A percentile compares a stretch with the other conserved stretches of the same genome.
Evolutionary conservation across 2,888 invertebrate species (phyloP).

Genomic region (Trypoxylon attenuatum): DNA sequence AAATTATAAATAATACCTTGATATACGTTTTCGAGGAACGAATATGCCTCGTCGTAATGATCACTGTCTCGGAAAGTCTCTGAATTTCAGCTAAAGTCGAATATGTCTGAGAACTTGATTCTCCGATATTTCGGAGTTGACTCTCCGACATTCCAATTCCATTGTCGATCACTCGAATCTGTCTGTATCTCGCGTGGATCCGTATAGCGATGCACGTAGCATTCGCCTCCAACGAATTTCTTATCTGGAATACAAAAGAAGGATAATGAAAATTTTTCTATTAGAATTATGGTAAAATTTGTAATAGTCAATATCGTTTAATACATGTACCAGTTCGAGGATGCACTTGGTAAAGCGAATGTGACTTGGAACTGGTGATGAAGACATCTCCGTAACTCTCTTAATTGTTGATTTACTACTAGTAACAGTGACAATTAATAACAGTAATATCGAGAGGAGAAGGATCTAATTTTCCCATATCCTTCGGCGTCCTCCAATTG

Average conservation of each 20-base stretch:
- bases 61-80: slow-evolving; percentile 77
- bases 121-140: slow-evolving; percentile 78
- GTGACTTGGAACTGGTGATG: not conserved
- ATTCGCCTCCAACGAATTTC: slow-evolving; percentile 83
- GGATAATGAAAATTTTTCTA: not conserved
- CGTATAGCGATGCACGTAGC: slow-evolving; percentile 83
- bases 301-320: not conserved
- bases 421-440: too few relatives aligned
- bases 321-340: slow-evolving; percentile 16
- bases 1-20: slow-evolving; percentile 54
- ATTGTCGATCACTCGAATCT: slow-evolving; percentile 86
- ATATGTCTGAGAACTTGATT: slow-evolving; percentile 78
- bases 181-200: slow-evolving; percentile 78
- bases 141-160: slow-evolving; percentile 80
- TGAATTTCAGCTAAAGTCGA: slow-evolving; percentile 75
- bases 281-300: not conserved
- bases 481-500: too few relatives aligned
- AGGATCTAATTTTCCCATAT: too few relatives aligned
- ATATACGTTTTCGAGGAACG: slow-evolving; percentile 76
- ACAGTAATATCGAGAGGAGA: too few relatives aligned
- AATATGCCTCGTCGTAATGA: slow-evolving; percentile 78
- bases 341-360: slow-evolving; percentile 13
- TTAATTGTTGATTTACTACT: too few relatives aligned
- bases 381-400: not conserved
- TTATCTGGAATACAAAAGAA: slow-evolving; percentile 76